These are phyloP conservation scores for Mayetiola destructor DNA, from an alignment of 2,888 invertebrate species.

Conservation along the genomic window DNA sequence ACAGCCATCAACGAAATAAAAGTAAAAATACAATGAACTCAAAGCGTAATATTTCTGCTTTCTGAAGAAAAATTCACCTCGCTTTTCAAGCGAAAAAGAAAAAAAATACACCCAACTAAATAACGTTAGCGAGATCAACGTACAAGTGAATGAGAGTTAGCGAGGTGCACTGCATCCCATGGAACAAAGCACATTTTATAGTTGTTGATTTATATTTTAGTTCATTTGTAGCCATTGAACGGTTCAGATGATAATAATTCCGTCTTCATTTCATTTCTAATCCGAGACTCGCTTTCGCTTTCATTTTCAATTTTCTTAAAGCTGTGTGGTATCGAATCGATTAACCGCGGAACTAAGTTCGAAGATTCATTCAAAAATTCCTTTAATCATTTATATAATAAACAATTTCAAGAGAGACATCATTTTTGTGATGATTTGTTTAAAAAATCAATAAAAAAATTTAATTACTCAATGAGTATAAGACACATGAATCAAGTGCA, in stretches of 20 bases:
- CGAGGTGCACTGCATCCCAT: conserved; percentile 9
- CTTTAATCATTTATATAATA: neutral
- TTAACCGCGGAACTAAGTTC: too few species aligned
- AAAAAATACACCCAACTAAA: too few species aligned
- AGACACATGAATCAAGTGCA: too few species aligned
- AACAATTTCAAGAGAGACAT: too few species aligned
- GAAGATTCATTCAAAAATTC: neutral
- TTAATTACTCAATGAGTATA: too few species aligned
- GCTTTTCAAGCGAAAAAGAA: neutral
- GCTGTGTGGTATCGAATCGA: neutral
- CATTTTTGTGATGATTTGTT: too few species aligned
- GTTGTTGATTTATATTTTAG: neutral
- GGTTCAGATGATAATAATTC: conserved; percentile 11
- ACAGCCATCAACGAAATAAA: conserved; percentile 7
- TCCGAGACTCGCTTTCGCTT: neutral
- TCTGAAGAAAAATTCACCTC: neutral
- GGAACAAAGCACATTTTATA: neutral
- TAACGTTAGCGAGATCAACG: neutral
- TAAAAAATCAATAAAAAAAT: too few species aligned
- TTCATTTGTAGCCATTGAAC: conserved; percentile 6
- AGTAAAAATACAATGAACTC: conserved; percentile 7
- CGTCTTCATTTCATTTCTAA: neutral
- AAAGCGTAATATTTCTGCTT: conserved; percentile 1
- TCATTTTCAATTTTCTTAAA: neutral
- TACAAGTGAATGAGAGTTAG: neutral